Evolutionary conservation across 2,797 vertebrate genomes (phyloP), one percentile per base, ranked within the genome.

Genomic region (Erpetoichthys calabaricus): DNA sequence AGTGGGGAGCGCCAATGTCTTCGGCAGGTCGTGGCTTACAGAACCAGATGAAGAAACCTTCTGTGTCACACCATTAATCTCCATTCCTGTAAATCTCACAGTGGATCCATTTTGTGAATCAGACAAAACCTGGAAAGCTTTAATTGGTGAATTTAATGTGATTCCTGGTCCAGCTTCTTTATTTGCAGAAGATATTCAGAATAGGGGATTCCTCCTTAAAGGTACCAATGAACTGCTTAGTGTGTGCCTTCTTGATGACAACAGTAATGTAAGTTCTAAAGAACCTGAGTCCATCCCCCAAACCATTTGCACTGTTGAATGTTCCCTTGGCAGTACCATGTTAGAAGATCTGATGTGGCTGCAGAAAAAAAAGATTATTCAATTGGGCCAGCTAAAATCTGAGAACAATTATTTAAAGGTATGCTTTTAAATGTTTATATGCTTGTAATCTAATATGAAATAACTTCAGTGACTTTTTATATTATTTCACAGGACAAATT

Each of bases 331-430:
- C 66, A 67, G 67, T 64, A 78, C 91, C 60, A 70, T 83, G 5
- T 60, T 97, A 71, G 89, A 92, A 73, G 90, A 92, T 62, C 72
- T 99, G 25, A 89, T 86, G 42, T 98, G 96, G 96, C 67, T 99
- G 60, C 94, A 95, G 68, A 96, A 91, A 76, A 94, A 92, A 67
- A 90, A 78, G 65, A 76, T 90, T 67, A 71, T 96, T 74, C 84
- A 87, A 74, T 82, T 99, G 65, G 86, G 82, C 71, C 88, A 94
- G 64, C 84, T 78, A 61, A 66, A 57, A 45, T 64, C 75, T 55
- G 80, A 81, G 45, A 76, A 79, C 45, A 59, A 62, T 6, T 63
- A 66, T 25, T 66, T 97, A 58, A 90, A 91, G 91, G 96, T 97
- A 78, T 47, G 64, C 3, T 3, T 8, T 70, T 57, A 8, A 42